These are phyloP conservation scores for Thunnus albacares DNA, from an alignment of 2,797 vertebrate species.

Conservation along the genomic window DNA sequence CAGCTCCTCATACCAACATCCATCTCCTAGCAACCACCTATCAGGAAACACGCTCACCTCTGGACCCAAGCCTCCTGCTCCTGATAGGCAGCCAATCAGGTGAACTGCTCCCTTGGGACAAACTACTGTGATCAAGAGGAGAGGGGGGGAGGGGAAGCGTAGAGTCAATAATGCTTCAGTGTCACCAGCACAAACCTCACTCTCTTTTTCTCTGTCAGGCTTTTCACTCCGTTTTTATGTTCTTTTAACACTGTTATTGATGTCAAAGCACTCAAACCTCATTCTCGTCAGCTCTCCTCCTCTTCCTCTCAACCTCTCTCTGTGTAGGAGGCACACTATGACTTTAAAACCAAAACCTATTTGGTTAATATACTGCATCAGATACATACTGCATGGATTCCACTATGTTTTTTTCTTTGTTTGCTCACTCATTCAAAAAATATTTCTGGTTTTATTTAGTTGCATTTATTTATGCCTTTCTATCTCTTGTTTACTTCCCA, in stretches of 20 bases:
- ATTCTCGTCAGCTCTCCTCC: conserved; percentile 34
- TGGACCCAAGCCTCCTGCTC: conserved; percentile 58
- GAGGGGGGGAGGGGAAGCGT: conserved; percentile 23
- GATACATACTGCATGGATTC: not conserved
- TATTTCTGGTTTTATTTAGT: not conserved
- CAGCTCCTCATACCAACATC: conserved; percentile 62
- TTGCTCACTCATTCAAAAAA: not conserved
- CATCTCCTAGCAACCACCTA: conserved; percentile 83
- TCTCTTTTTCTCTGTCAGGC: conserved; percentile 48
- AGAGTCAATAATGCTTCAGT: conserved; percentile 60
- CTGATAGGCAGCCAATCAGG: conserved; percentile 80
- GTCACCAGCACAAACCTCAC: conserved; percentile 31
- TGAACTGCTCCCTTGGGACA: conserved; percentile 75
- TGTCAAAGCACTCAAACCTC: conserved; percentile 59
- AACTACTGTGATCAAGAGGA: conserved; percentile 69
- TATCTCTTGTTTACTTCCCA: conserved; percentile 2
- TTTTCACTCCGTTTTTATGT: conserved; percentile 48
- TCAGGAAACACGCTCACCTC: conserved; percentile 68
- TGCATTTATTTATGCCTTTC: conserved; percentile 7
- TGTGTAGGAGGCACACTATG: conserved; percentile 33
- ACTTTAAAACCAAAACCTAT: conserved; percentile 39
- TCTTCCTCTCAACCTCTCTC: conserved; percentile 13
- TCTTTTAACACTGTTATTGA: conserved; percentile 63
- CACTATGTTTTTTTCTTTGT: no score
- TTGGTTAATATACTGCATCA: conserved; percentile 15